Conservation (phyloP, 1,140 invertebrate genomes). For the Trachymyrmex cornetzi region DNA sequence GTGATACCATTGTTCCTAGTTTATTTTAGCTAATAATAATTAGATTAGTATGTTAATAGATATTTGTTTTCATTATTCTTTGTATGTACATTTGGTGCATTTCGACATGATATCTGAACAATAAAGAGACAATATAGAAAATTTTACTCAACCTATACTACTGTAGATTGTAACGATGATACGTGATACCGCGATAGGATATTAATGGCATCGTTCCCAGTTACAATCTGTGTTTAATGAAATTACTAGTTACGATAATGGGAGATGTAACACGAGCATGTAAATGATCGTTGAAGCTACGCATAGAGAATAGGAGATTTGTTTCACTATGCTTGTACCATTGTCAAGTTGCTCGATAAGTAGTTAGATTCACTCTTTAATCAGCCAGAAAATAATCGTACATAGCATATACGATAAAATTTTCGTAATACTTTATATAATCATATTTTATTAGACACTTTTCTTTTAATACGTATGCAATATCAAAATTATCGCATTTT, state of each 20-base stretch:
- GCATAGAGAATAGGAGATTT: constrained; percentile 31
- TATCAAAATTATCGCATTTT: background rate
- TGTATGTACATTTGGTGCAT: background rate
- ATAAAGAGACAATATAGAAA: background rate
- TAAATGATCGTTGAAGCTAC: constrained; percentile 31
- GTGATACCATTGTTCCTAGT: background rate
- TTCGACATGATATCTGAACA: background rate
- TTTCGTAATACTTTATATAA: background rate
- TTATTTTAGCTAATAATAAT: constrained; percentile 1
- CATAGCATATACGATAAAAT: background rate
- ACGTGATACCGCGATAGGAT: constrained; percentile 27
- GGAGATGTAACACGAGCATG: constrained; percentile 27
- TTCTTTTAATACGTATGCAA: background rate
- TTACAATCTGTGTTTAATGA: constrained; percentile 54
- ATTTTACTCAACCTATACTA: background rate
- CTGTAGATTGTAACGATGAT: constrained; percentile 29
- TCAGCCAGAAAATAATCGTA: background rate
- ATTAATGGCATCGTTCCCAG: constrained; percentile 27
- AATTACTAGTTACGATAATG: constrained; percentile 42
- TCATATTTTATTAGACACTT: background rate
- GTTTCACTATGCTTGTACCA: background rate
- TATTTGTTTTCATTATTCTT: constrained; percentile 29
- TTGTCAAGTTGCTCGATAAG: constrained; percentile 1
- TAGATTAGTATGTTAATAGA: background rate
- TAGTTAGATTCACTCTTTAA: constrained; percentile 25